A percentile compares a stretch with the other conserved stretches of the same genome.
These are phyloP conservation scores for Trochalopteron elliotii DNA, from an alignment of 2,113 vertebrate genomes.

Conservation along the genomic window DNA sequence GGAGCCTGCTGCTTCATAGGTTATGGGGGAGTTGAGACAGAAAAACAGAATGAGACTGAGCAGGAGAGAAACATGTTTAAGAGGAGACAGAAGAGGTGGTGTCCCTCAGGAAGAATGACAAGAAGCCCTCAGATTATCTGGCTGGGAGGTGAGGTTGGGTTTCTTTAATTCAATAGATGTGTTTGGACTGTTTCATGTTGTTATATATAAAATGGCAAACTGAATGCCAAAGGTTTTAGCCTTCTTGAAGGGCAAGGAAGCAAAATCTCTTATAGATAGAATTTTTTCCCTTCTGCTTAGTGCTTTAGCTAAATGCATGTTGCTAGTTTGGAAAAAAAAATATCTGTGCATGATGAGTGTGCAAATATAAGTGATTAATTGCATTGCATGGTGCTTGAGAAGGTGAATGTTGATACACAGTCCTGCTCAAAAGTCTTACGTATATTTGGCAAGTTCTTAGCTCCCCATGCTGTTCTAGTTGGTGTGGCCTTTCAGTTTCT, in stretches of 20 bases:
- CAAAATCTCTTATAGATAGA: not conserved
- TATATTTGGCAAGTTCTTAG: not conserved
- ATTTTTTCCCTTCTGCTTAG: not conserved
- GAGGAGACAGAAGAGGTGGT: not conserved
- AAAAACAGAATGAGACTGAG: not conserved
- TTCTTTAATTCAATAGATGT: not conserved
- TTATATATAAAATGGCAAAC: not conserved
- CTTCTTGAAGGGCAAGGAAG: not conserved
- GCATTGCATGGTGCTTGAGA: not conserved
- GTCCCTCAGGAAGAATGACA: not conserved
- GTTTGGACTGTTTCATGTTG: not conserved
- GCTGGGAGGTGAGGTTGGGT: not conserved
- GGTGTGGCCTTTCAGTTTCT: not conserved
- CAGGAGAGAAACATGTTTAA: not conserved
- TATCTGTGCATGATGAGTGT: not conserved
- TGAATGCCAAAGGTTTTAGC: not conserved
- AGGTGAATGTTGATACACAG: not conserved
- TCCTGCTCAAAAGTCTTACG: not conserved
- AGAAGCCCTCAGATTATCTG: not conserved
- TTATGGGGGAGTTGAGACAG: not conserved
- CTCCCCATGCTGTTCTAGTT: not conserved
- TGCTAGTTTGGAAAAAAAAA: not conserved
- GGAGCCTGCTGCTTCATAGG: not conserved
- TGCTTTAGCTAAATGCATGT: not conserved
- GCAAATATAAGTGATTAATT: not conserved